Evolutionary conservation across 1,140 invertebrate species (phyloP).

Genomic region (Ectropis grisescens): DNA sequence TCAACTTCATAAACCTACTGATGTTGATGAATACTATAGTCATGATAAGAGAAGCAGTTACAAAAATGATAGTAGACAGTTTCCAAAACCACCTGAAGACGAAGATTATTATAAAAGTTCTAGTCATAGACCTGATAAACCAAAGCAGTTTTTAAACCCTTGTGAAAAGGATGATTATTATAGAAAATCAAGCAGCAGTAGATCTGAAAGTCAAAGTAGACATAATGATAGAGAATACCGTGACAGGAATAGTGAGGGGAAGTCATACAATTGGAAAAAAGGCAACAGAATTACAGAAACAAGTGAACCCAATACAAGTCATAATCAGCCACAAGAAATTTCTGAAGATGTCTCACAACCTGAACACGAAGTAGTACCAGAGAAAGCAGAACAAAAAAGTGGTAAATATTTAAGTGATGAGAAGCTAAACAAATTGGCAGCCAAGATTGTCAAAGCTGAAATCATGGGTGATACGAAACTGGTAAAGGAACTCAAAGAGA

Average conservation of each 20-base stretch:
- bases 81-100: too few relatives aligned
- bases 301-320: constrained; percentile 1
- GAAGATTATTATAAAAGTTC: constrained; percentile 12
- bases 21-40: constrained; percentile 38
- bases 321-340: constrained; percentile 5
- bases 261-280: constrained; percentile 36
- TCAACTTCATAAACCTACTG: constrained; percentile 59
- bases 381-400: constrained; percentile 13
- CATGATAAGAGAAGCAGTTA: constrained; percentile 2
- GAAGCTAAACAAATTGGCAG: constrained; percentile 89
- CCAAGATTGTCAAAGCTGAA: constrained; percentile 92
- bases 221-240: constrained; percentile 9
- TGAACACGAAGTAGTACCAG: constrained; percentile 10
- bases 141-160: too few relatives aligned
- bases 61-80: constrained; percentile 9
- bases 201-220: not conserved
- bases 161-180: constrained; percentile 2
- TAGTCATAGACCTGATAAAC: not conserved
- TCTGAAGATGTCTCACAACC: constrained; percentile 4
- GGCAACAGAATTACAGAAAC: constrained; percentile 10
- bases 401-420: constrained; percentile 75
- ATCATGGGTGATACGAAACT: constrained; percentile 84
- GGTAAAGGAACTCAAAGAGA: constrained; percentile 78
- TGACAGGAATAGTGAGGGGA: constrained; percentile 5
- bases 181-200: not conserved